Evolutionary conservation across 2,113 vertebrate species (phyloP), one percentile per base, ranked within the genome.

Genomic region (Cinclus cinclus): DNA sequence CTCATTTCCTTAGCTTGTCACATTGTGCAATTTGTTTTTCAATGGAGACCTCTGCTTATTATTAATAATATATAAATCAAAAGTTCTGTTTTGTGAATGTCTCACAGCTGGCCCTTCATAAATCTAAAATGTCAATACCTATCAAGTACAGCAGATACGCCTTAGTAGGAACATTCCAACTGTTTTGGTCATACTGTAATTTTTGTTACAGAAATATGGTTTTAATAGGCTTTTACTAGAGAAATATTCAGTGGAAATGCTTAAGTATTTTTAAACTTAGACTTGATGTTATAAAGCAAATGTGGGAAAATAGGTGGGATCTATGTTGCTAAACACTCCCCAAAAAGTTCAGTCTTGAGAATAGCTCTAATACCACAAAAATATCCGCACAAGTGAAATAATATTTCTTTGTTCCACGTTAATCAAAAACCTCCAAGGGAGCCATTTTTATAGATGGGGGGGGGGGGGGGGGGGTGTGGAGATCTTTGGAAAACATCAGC

Each of bases 271-370:
- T 76, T 76, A 55, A 91, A 68, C 25, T 64, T 58, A 42, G 63
- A 60, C 22, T 88, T 77, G 60, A 83, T 91, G 52, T 77, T 89
- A 85, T n/a, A 82, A 80, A 90, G 41, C 2, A 25, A 87, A 95
- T 83, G 89, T 92, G 68, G 79, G 80, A 92, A 96, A 96, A 77
- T 68, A 91, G 92, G 81, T 87, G 87, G 65, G 79, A 91, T 93
- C 67, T 85, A 22, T 79, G 47, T 42, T 94, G 73, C 53, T 95
- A 87, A 91, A 90, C 25, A 39, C 37, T 89, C 44, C 39, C 47
- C 59, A 70, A 87, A 87, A 94, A 92, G 46, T 92, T 93, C 73
- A 87, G 75, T 64, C 90, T 53, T 85, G 87, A 94, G 93, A 94
- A 78, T 65, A 88, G 95, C 92, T 94, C 47, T 83, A 89, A 49